Percentiles rank a stretch among this genome's conserved stretches.
Conservation (phyloP, 2,113 vertebrate species). For the Ascaphus truei region DNA sequence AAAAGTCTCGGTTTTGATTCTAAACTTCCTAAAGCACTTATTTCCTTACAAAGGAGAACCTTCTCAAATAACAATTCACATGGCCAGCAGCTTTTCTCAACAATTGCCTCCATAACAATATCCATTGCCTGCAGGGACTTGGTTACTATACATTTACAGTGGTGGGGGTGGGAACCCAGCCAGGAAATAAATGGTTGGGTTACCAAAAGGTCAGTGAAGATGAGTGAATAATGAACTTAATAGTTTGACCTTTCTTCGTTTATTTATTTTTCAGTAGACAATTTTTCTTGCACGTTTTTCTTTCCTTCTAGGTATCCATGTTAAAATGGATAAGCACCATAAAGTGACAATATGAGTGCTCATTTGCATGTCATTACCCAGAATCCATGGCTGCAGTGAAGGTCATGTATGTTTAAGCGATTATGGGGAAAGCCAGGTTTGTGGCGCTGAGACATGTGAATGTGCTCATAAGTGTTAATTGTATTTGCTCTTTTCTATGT, state of each 20-base stretch:
- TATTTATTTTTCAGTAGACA: background rate
- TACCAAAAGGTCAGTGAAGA: background rate
- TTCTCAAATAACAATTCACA: background rate
- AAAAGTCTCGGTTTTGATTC: background rate
- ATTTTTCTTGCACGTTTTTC: too few relatives aligned
- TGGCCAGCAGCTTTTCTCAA: background rate
- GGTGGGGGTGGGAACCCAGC: background rate
- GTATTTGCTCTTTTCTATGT: too few relatives aligned
- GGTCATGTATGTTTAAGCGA: too few relatives aligned
- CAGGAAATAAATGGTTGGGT: constrained; percentile 1
- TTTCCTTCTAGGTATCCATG: too few relatives aligned
- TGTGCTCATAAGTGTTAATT: too few relatives aligned
- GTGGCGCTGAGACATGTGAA: too few relatives aligned
- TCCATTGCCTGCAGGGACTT: background rate
- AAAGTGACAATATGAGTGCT: too few relatives aligned
- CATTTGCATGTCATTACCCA: too few relatives aligned
- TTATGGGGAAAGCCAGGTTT: too few relatives aligned
- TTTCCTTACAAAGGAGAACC: background rate
- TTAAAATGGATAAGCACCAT: too few relatives aligned
- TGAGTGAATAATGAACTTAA: background rate
- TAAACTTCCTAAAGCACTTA: background rate
- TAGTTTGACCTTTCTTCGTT: background rate
- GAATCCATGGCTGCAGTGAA: too few relatives aligned
- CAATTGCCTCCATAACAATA: background rate
- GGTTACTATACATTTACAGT: background rate